These are phyloP conservation scores for Nasua narica DNA, from an alignment of 2,797 vertebrate genomes.

Conservation along the genomic window DNA sequence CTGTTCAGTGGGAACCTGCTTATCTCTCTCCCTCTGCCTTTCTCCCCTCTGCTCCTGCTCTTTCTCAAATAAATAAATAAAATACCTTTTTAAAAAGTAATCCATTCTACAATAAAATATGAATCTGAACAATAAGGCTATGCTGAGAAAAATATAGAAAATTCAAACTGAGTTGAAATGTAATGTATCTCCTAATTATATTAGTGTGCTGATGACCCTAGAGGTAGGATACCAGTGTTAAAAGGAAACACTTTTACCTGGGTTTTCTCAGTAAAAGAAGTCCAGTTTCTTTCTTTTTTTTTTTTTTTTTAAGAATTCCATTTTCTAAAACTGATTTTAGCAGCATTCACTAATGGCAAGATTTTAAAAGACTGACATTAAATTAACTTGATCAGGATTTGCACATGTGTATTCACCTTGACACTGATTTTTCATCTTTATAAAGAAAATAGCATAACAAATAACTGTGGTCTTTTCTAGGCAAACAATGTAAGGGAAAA, in stretches of 20 bases:
- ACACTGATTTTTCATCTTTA: neutral
- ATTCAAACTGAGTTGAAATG: neutral
- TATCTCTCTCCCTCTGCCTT: neutral
- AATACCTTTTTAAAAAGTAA: neutral
- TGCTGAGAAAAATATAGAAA: neutral
- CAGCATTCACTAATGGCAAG: neutral
- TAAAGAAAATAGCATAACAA: neutral
- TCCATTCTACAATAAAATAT: neutral
- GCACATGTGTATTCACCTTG: neutral
- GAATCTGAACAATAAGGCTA: neutral
- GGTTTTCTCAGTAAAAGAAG: neutral
- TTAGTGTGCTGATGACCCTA: neutral
- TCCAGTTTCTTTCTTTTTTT: neutral
- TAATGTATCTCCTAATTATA: neutral
- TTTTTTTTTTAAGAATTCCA: neutral
- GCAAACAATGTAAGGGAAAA: neutral
- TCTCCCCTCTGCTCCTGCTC: neutral
- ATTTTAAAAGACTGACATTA: neutral
- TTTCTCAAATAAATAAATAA: neutral
- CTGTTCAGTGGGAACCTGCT: neutral
- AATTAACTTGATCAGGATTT: neutral
- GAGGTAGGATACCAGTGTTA: neutral
- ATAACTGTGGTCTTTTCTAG: neutral
- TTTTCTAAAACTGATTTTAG: neutral
- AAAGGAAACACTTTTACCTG: neutral